Base-by-base conservation (phyloP, 2,888 invertebrate genomes). In the Trachelus iudaicus region DNA sequence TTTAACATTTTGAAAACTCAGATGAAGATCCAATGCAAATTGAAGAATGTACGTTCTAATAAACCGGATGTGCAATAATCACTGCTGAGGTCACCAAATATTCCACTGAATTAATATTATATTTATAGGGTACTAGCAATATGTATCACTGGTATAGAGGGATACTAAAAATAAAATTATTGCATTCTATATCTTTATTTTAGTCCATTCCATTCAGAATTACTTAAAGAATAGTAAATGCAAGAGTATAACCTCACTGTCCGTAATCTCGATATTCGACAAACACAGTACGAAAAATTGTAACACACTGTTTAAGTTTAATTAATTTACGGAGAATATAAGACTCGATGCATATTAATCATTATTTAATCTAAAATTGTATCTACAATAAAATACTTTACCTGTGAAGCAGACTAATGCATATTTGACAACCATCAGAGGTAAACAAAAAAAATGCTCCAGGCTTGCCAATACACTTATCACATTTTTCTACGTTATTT, bases 371-470 rank as follows among this genome's bases (percentile, higher is more conserved):
- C 30, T 34, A 33, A 71, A 71, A 30, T 71, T 30, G 71, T 30
- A 71, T 71, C 71, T 34, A 13, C 30, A 23, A 23, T 23, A 9
- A 56, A 40, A 23, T 56, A 56, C 9, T 56, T 56, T 56, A 34
- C 34, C 34, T 34, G 23, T 30, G 11, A 78, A 75, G 73, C 73
- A 69, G 37, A 73, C 73, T 9, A 31, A 33, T 35, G 12, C 12
- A 35, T 13, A 76, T 78, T 78, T 76, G 78, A 78, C 76, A 69
- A 40, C 33, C 73, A 73, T 78, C 73, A 9, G 68, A 69, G 34
- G 75, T 78, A 78, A 78, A 78, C 78, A 78, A 78, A 78, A 78
- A 78, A 56, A 56, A 56, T 23, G 56, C 56, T 56, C 2, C 56
- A 56, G 23, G 23, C 56, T 56, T 56, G 23, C 56, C 23, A 56